phyloP scores from a whole-genome alignment of 2,113 vertebrate species.

The Etheostoma spectabile region DNA sequence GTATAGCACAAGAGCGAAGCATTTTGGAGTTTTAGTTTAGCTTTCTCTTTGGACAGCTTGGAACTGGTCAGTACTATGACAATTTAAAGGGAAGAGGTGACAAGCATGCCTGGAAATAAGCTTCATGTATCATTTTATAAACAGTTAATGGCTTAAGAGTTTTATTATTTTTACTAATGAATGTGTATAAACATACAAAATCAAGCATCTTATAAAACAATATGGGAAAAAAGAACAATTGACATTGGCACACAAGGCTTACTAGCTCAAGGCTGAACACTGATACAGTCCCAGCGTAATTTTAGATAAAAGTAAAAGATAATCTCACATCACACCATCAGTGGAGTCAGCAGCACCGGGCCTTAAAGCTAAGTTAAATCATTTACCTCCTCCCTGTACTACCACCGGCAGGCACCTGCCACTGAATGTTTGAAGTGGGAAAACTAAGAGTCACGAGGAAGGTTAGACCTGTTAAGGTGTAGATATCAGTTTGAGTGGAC shows the following conservation, averaged over 20 bases:
- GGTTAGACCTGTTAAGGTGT: constrained; percentile 60
- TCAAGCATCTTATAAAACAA: constrained; percentile 1
- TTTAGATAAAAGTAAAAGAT: constrained; percentile 72
- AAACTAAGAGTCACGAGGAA: constrained; percentile 56
- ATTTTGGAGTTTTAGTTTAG: neutral
- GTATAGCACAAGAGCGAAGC: neutral
- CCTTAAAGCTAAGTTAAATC: constrained; percentile 72
- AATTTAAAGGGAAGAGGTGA: neutral
- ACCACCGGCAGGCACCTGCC: constrained; percentile 48
- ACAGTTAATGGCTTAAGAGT: neutral
- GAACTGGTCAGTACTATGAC: neutral
- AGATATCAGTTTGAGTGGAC: constrained; percentile 47
- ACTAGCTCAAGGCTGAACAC: constrained; percentile 43
- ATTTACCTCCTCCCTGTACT: constrained; percentile 62
- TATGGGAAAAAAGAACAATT: constrained; percentile 28
- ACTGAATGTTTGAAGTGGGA: constrained; percentile 62
- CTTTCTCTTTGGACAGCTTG: neutral
- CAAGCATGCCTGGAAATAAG: neutral
- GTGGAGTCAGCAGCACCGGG: constrained; percentile 62
- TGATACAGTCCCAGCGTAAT: constrained; percentile 47
- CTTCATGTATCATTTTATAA: neutral
- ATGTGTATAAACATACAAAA: neutral
- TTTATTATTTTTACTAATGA: neutral
- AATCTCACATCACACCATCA: constrained; percentile 66
- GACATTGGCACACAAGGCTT: constrained; percentile 15